Percentiles rank a stretch among this genome's conserved stretches.
Conservation (phyloP, 2,113 vertebrate genomes). For the Zosterops japonicus region DNA sequence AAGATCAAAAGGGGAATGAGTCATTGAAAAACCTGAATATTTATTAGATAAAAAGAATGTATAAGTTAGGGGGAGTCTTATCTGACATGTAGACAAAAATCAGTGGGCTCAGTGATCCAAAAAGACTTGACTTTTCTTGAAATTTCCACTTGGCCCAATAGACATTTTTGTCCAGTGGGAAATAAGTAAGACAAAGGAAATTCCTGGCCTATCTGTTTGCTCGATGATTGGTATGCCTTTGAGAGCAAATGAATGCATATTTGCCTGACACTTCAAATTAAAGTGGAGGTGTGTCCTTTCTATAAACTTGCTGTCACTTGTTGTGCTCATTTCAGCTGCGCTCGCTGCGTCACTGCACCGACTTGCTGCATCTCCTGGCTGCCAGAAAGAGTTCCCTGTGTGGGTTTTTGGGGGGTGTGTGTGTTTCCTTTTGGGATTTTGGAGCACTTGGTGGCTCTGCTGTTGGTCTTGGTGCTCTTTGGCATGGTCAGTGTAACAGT, state of each 20-base stretch:
- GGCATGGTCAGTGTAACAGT: not conserved
- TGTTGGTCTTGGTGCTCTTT: not conserved
- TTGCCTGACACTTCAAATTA: slow-evolving; percentile 56
- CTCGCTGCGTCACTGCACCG: not conserved
- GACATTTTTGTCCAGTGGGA: slow-evolving; percentile 44
- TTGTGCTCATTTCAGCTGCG: slow-evolving; percentile 36
- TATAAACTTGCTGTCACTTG: slow-evolving; percentile 52
- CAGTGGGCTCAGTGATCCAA: not conserved
- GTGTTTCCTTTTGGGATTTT: not conserved
- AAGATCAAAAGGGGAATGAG: slow-evolving; percentile 48
- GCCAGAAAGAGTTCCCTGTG: slow-evolving; percentile 19
- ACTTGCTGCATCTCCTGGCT: not conserved
- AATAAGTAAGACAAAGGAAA: slow-evolving; percentile 38
- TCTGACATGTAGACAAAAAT: not conserved
- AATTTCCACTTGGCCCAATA: not conserved
- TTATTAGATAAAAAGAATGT: slow-evolving; percentile 34
- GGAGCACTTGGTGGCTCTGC: not conserved
- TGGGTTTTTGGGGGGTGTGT: not conserved
- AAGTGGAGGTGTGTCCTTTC: slow-evolving; percentile 61
- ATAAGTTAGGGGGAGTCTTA: not conserved
- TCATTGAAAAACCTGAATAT: slow-evolving; percentile 3
- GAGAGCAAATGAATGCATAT: slow-evolving; percentile 51
- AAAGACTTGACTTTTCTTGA: not conserved
- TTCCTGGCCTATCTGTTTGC: slow-evolving; percentile 27
- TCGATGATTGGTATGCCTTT: slow-evolving; percentile 1